Percentiles rank a stretch among this genome's conserved stretches.
Conservation (phyloP, 1,140 invertebrate species). For the Anagrus nilaparvatae region DNA sequence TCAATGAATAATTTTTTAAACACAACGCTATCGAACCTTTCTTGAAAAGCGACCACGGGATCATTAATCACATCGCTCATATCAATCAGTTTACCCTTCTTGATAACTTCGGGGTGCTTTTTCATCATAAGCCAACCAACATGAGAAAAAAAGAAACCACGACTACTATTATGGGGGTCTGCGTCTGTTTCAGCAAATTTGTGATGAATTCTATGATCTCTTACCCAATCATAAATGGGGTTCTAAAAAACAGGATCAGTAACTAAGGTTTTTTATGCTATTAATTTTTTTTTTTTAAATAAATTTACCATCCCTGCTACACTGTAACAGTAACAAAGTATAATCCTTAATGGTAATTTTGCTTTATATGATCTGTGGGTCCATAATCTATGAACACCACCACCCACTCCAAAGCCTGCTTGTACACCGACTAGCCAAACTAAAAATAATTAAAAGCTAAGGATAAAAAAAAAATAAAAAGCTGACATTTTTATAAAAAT, state of each 20-base stretch:
- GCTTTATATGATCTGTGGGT: slow-evolving; percentile 57
- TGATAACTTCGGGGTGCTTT: slow-evolving; percentile 70
- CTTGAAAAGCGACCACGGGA: slow-evolving; percentile 69
- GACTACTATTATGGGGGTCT: slow-evolving; percentile 76
- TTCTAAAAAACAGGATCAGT: too few relatives aligned
- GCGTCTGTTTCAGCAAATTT: slow-evolving; percentile 61
- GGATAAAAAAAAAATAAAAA: background rate
- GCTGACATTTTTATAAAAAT: background rate
- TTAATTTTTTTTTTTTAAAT: too few relatives aligned
- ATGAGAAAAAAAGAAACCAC: slow-evolving; percentile 87
- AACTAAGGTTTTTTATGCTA: too few relatives aligned
- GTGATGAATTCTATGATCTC: background rate
- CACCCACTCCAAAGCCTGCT: slow-evolving; percentile 42
- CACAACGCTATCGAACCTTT: too few relatives aligned
- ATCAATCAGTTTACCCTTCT: slow-evolving; percentile 53
- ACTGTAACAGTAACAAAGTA: slow-evolving; percentile 24
- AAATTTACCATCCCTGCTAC: slow-evolving; percentile 9
- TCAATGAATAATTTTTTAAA: slow-evolving; percentile 31
- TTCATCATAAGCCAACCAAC: slow-evolving; percentile 79
- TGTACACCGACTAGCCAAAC: background rate
- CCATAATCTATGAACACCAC: slow-evolving; percentile 58
- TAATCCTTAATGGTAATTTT: slow-evolving; percentile 33
- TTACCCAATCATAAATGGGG: background rate
- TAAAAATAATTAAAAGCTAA: background rate
- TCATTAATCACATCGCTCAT: slow-evolving; percentile 70